Percentiles rank a stretch among this genome's conserved stretches.
Conservation (phyloP, 2,888 invertebrate species). For the Fragum fragum region DNA sequence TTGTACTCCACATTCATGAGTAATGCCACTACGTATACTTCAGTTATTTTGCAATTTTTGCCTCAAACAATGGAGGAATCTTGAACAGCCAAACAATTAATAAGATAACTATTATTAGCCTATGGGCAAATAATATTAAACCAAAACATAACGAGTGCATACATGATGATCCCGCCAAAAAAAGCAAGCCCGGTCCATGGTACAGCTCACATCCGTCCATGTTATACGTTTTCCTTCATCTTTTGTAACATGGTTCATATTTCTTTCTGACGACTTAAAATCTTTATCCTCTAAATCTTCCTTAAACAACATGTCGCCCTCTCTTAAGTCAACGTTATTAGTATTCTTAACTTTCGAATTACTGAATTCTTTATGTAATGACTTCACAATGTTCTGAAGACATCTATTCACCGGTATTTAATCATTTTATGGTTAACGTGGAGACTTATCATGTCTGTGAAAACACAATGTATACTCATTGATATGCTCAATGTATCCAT, state of each 20-base stretch:
- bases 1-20: no score
- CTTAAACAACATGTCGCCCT: neutral
- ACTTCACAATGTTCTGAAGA: neutral
- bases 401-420: neutral
- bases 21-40: no score
- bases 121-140: no score
- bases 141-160: no score
- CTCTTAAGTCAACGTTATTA: neutral
- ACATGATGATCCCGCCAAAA: no score
- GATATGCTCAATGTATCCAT: neutral
- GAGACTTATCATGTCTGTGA: conserved; percentile 10
- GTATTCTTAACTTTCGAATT: neutral
- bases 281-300: neutral
- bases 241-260: neutral
- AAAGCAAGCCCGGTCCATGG: conserved; percentile 5
- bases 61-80: no score
- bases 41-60: no score
- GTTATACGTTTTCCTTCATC: neutral
- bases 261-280: neutral
- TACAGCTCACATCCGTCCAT: conserved; percentile 11
- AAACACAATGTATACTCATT: neutral
- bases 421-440: conserved; percentile 4
- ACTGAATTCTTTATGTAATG: neutral
- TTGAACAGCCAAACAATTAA: no score
- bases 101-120: no score